These are phyloP conservation scores for Notospermus geniculatus DNA, from an alignment of 1,140 invertebrate genomes.

Conservation along the genomic window DNA sequence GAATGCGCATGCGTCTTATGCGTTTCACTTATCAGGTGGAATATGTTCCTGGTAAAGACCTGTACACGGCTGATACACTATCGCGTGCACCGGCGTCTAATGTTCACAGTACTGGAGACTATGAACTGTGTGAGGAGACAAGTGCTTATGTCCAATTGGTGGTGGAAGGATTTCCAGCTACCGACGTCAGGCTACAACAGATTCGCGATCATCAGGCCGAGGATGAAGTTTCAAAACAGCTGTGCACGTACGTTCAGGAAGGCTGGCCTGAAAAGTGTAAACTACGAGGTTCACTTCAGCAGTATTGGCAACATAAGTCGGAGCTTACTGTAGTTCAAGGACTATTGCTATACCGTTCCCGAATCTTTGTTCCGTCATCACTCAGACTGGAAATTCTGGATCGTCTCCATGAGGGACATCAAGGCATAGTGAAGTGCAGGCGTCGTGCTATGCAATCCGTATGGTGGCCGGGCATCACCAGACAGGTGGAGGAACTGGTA, in stretches of 20 bases:
- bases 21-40: conserved; percentile 15
- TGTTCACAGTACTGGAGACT: background rate
- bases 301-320: conserved; percentile 2
- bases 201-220: conserved; percentile 10
- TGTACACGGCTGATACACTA: conserved; percentile 20
- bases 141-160: conserved; percentile 10
- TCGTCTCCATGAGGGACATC: conserved; percentile 22
- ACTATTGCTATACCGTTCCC: conserved; percentile 8
- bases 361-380: conserved; percentile 6
- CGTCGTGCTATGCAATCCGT: conserved; percentile 17
- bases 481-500: conserved; percentile 9
- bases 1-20: conserved; percentile 22
- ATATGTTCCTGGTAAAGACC: conserved; percentile 20
- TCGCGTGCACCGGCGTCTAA: conserved; percentile 6
- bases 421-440: conserved; percentile 22
- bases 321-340: conserved; percentile 12
- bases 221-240: conserved; percentile 12
- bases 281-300: conserved; percentile 10
- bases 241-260: conserved; percentile 1
- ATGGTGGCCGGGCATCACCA: conserved; percentile 24
- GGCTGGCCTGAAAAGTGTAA: conserved; percentile 10
- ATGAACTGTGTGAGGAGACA: conserved; percentile 10
- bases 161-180: conserved; percentile 5
- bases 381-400: conserved; percentile 11
- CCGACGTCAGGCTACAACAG: conserved; percentile 12